Percentiles rank a stretch among this genome's conserved stretches.
These are phyloP conservation scores for Phocides pigmalion DNA, from an alignment of 1,140 invertebrate genomes.

Conservation along the genomic window DNA sequence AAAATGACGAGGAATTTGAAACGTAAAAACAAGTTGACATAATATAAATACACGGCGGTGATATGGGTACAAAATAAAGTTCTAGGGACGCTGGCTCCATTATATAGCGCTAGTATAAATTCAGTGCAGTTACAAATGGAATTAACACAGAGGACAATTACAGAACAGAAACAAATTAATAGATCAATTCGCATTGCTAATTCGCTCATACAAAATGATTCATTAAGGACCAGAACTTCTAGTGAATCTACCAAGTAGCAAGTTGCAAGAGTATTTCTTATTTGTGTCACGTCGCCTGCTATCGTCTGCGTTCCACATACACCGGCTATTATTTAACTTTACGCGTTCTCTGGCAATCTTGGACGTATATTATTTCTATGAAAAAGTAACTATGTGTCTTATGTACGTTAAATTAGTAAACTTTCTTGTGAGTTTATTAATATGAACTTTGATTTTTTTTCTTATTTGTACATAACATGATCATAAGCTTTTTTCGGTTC, in stretches of 20 bases:
- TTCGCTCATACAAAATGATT: constrained; percentile 47
- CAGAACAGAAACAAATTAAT: constrained; percentile 27
- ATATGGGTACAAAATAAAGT: background rate
- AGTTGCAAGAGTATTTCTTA: constrained; percentile 31
- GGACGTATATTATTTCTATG: too few species aligned
- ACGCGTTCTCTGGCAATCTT: too few species aligned
- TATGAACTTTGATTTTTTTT: too few species aligned
- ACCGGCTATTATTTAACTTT: too few species aligned
- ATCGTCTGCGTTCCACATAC: too few species aligned
- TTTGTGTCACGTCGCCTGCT: background rate
- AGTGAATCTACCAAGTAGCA: constrained; percentile 24
- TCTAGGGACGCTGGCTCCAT: constrained; percentile 3
- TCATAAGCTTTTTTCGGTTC: too few species aligned
- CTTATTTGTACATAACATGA: too few species aligned
- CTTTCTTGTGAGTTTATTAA: too few species aligned
- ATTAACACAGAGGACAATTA: constrained; percentile 28
- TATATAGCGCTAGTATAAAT: constrained; percentile 18
- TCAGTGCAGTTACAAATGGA: constrained; percentile 27
- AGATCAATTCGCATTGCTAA: constrained; percentile 52
- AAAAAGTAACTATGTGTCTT: too few species aligned
- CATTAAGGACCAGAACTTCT: constrained; percentile 26
- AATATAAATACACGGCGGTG: constrained; percentile 29
- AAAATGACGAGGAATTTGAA: constrained; percentile 30
- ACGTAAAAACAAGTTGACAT: constrained; percentile 28
- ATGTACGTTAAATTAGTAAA: too few species aligned